Evolutionary conservation across 2,888 invertebrate species (phyloP), one percentile per base, ranked within the genome.

Genomic region (Thalpophila matura): DNA sequence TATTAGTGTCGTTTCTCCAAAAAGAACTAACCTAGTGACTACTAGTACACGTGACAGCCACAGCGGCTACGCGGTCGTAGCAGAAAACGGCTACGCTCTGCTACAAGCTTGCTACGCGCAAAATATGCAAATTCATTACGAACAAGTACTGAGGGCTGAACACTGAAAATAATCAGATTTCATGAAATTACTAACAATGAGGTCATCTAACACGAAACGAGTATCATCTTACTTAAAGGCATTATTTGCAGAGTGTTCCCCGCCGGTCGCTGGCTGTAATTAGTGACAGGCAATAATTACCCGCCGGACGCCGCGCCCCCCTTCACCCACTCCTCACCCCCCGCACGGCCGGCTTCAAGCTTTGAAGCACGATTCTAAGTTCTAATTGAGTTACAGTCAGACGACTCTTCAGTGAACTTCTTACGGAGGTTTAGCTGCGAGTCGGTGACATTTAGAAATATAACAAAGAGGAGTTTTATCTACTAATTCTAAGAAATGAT

Each of bases 341-440:
- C 12, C 10, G 18, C 14, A 0, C 59, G 6, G 14, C 29, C 10
- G 2, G 6, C 43, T 31, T 24, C 22, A 33, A 70, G 66, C 72
- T 71, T 51, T 68, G 68, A 57, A 64, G 71, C 72, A 38, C 47
- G 68, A 69, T 64, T 71, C 57, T 63, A 53, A 47, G 68, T 27
- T 14, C 46, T 69, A 69, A 69, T 72, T 64, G 65, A 71, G 68
- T 71, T 71, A 57, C 68, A 71, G 71, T 71, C 43, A 35, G 54
- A 38, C 16, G 49, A 71, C 24, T 55, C 38, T 55, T 38, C 33
- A n/a, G 16, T n/a, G 14, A 55, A 63, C 38, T 71, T 63, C 33
- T 54, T 47, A 14, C 46, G n/a, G 20, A 42, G 20, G 37, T 63
- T 24, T 27, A 45, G 24, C 37, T 14, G 43, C 7, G 40, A 7